These are phyloP conservation scores for Branchinecta lindahli DNA, from an alignment of 1,140 invertebrate genomes.

Conservation along the genomic window DNA sequence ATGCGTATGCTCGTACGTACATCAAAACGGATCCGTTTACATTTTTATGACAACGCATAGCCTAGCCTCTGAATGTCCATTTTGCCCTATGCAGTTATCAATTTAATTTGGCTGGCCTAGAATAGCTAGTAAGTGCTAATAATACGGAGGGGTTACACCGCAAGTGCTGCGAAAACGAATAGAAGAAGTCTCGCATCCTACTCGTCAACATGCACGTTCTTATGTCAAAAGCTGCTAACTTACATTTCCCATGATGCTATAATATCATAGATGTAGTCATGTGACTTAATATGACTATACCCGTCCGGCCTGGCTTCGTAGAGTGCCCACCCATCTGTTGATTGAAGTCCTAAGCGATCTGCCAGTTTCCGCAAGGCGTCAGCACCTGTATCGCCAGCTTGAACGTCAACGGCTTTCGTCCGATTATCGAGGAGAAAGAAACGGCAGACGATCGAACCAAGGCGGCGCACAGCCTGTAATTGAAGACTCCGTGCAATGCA, in stretches of 20 bases:
- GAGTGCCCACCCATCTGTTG: constrained; percentile 82
- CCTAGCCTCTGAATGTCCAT: too few species aligned
- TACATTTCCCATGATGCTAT: constrained; percentile 84
- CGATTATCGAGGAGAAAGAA: constrained; percentile 90
- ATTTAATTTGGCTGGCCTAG: too few species aligned
- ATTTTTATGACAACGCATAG: too few species aligned
- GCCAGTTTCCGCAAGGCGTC: constrained; percentile 76
- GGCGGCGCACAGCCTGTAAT: constrained; percentile 61
- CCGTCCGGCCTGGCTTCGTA: constrained; percentile 57
- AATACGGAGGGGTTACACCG: too few species aligned
- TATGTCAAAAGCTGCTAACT: constrained; percentile 28
- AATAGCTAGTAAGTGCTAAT: too few species aligned
- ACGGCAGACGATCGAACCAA: constrained; percentile 81
- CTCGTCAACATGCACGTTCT: too few species aligned
- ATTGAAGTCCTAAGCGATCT: constrained; percentile 66
- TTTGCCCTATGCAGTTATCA: too few species aligned
- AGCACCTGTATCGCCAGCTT: constrained; percentile 60
- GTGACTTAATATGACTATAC: constrained; percentile 79
- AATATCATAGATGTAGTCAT: constrained; percentile 85
- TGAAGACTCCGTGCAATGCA: constrained; percentile 12
- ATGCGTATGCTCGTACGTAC: too few species aligned
- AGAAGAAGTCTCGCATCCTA: too few species aligned
- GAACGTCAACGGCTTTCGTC: constrained; percentile 86
- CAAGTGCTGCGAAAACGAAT: too few species aligned
- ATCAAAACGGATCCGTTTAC: too few species aligned